Base-by-base conservation (phyloP, 2,113 vertebrate genomes). In the Seriola aureovittata region DNA sequence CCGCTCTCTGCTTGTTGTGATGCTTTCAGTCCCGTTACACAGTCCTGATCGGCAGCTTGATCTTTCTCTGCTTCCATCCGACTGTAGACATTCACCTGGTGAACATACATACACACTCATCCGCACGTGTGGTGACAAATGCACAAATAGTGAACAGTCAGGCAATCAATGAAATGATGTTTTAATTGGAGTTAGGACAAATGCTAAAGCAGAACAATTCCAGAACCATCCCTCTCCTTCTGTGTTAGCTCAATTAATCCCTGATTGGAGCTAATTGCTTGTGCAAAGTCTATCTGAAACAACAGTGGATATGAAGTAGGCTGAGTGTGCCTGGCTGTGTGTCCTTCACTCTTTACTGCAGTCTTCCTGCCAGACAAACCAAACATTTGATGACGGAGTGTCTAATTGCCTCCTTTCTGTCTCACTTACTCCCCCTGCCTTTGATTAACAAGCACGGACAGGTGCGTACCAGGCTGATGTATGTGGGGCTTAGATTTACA, bases 181-280 rank as follows among this genome's bases (percentile, higher is more conserved):
- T 92, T 93, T 94, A 93, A 93, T 94, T 94, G 89, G 84, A 65
- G 85, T 84, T 75, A 84, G 86, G 74, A 84, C 79, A 77, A 85
- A 84, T 75, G 78, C 84, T 85, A 68, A 86, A 85, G 85, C 87
- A 82, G 85, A 91, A 81, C 76, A 89, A 88, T 94, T 92, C 90
- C 85, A 90, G 83, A 89, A 85, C 63, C 69, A 67, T 80, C 81
- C 82, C 77, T 88, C 82, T 93, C 86, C 85, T 88, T 91, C 86
- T 92, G 90, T 92, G 92, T 94, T 92, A 90, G 93, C 89, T 94
- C 91, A 94, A 92, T 94, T 93, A 94, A 93, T 92, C 90, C 87
- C 86, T 94, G 93, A 95, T 94, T 95, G 93, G 89, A 82, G 87
- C 78, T 94, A 94, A 95, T 93, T 95, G 92, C 92, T 75, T 88